Conservation (phyloP, 1,140 invertebrate species). For the Melipona quadrifasciata region DNA sequence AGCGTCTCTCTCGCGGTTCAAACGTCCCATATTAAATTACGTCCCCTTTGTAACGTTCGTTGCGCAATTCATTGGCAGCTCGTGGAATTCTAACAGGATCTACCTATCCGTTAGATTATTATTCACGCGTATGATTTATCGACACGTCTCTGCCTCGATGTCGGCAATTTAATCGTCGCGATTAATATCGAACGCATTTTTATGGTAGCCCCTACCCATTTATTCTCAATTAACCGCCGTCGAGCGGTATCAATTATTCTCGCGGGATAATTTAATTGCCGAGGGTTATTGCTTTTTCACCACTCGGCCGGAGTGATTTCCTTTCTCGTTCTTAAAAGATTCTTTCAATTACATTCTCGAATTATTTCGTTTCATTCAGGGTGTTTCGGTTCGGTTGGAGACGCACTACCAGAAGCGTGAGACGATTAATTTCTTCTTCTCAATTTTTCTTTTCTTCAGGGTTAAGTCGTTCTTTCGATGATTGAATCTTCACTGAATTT, state of each 20-base stretch:
- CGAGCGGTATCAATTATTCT: background rate
- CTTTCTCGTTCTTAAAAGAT: background rate
- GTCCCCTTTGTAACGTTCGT: background rate
- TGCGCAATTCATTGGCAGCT: background rate
- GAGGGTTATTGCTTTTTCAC: background rate
- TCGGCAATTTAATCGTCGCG: background rate
- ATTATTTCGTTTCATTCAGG: background rate
- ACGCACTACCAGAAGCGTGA: background rate
- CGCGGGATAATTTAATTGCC: background rate
- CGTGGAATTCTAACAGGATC: background rate
- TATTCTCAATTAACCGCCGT: background rate
- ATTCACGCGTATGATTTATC: background rate
- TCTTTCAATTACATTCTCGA: background rate
- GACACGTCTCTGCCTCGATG: background rate
- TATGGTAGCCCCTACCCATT: background rate
- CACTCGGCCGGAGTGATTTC: background rate
- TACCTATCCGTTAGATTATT: background rate
- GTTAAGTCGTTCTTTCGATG: background rate
- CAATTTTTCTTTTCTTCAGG: background rate
- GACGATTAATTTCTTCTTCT: background rate
- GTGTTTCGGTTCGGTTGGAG: too few relatives aligned
- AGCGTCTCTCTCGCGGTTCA: background rate
- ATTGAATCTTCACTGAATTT: too few relatives aligned
- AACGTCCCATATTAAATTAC: constrained; percentile 2
- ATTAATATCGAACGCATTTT: background rate